Conservation (phyloP, 2,888 invertebrate genomes). For the Lochmaea capreae region DNA sequence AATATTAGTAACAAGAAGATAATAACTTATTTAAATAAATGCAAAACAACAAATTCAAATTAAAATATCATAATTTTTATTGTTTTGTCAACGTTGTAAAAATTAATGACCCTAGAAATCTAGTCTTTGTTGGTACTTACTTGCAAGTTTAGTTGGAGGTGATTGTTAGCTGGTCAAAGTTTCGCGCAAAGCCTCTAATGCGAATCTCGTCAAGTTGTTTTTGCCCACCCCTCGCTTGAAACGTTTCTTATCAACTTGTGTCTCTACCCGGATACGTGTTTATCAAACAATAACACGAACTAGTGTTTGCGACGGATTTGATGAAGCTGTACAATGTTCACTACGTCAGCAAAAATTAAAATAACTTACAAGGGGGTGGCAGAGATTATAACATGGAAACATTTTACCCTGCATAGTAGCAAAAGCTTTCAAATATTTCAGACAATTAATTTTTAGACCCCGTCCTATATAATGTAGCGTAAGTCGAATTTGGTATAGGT, state of each 20-base stretch:
- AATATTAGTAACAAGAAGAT: no score
- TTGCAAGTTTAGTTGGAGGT: constrained; percentile 2
- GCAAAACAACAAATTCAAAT: no score
- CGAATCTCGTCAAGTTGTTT: constrained; percentile 28
- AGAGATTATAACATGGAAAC: neutral
- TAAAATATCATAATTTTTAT: no score
- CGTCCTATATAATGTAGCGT: no score
- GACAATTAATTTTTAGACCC: no score
- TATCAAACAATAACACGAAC: constrained; percentile 21
- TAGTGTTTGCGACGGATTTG: constrained; percentile 37
- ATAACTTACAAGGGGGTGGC: neutral
- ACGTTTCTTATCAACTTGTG: constrained; percentile 28
- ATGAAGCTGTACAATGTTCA: constrained; percentile 35
- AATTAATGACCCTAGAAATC: neutral
- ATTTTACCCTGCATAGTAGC: neutral
- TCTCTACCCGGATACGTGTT: constrained; percentile 4
- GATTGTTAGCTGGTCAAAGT: constrained; percentile 22
- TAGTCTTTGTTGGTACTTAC: constrained; percentile 21
- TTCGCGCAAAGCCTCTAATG: constrained; percentile 22
- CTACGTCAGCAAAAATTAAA: constrained; percentile 30
- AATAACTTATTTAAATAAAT: no score
- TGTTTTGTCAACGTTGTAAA: neutral
- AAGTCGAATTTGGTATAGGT: no score
- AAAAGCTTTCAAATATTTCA: no score
- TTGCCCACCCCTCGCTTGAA: constrained; percentile 18